Evolutionary conservation across 2,888 invertebrate species (phyloP), one percentile per base, ranked within the genome.

Genomic region (Pharmacophagus antenor): DNA sequence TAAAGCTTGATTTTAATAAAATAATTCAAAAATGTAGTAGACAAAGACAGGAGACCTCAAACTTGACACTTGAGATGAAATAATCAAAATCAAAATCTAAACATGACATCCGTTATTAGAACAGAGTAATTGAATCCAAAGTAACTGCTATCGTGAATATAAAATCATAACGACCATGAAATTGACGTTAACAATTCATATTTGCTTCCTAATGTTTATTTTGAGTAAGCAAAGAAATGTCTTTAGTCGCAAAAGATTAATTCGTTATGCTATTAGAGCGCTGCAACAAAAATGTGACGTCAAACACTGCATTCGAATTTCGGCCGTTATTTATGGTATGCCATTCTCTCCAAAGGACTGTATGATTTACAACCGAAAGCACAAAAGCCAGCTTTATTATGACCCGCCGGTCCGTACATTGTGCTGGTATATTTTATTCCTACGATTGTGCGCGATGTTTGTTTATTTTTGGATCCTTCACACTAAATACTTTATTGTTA

Each of bases 321-420:
- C 67, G 79, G 75, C 66, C 80, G 80, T 88, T 84, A 89, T 90
- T 90, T 90, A 89, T 88, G 85, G 82, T 79, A 70, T 81, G 82
- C 85, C 84, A 88, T 89, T 89, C 85, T 80, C 77, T 83, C 84
- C 82, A 85, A 87, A 87, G 81, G 84, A 85, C 83, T 84, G 78
- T 83, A 88, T 89, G 88, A 90, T 90, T 89, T 90, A 89, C 88
- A 83, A 75, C 84, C 79, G 70, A 69, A 67, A 70, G 74, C 79
- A 89, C 89, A 90, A 89, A 85, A 84, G 88, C 81, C 80, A 77
- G 76, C 85, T 83, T 88, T 88, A 90, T 88, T 89, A 89, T 89
- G 88, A 88, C 87, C 84, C 81, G 84, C 80, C 83, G 85, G 84
- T 79, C 85, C 83, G 77, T 78, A 82, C 84, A 84, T 89, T 88